A percentile compares a stretch with the other conserved stretches of the same genome.
phyloP scores from a whole-genome alignment of 1,140 invertebrate species.

The Octopus bimaculoides region DNA sequence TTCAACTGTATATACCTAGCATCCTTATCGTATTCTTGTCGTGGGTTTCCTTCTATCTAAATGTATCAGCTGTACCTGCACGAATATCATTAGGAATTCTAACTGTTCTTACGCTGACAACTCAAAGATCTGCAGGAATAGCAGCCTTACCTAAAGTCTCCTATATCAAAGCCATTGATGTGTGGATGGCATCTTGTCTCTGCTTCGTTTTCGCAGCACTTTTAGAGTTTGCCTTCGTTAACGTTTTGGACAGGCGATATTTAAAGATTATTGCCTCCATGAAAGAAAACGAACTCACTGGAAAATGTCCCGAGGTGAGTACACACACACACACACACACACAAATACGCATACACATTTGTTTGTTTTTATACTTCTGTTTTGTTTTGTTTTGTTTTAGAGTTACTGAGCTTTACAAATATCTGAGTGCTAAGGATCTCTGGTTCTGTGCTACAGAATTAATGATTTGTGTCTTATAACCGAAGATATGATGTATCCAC shows the following conservation, averaged over 20 bases:
- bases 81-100: constrained; percentile 63
- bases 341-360: neutral
- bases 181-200: constrained; percentile 38
- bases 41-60: constrained; percentile 77
- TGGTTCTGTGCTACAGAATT: no score
- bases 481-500: no score
- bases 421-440: no score
- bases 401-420: no score
- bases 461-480: no score
- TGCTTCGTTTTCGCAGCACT: constrained; percentile 34
- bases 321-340: neutral
- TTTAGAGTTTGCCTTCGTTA: constrained; percentile 36
- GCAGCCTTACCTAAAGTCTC: constrained; percentile 51
- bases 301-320: neutral
- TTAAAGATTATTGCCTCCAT: neutral
- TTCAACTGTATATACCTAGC: constrained; percentile 90
- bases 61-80: constrained; percentile 63
- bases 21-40: constrained; percentile 90
- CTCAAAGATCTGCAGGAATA: constrained; percentile 32
- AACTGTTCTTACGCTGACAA: constrained; percentile 42
- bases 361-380: neutral
- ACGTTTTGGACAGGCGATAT: constrained; percentile 26
- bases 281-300: neutral
- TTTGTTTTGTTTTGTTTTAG: neutral
- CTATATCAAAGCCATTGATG: constrained; percentile 36